Conservation (phyloP, 2,113 vertebrate genomes). For the Tachycineta bicolor region DNA sequence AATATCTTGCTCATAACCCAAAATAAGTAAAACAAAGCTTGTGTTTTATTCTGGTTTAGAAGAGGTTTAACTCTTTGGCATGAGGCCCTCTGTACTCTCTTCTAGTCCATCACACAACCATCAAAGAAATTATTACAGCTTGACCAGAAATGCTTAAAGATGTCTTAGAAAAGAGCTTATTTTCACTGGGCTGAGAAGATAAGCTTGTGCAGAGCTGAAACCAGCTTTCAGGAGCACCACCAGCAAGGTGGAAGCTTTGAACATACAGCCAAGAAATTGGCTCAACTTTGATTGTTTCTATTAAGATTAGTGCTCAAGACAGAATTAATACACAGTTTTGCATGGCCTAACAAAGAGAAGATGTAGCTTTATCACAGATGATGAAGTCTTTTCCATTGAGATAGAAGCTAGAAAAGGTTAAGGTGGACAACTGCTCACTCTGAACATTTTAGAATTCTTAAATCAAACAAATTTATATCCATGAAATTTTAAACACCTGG, state of each 20-base stretch:
- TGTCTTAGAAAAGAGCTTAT: background rate
- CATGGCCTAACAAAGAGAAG: background rate
- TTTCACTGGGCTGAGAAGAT: background rate
- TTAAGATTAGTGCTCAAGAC: background rate
- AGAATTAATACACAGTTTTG: background rate
- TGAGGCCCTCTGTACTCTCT: background rate
- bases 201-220: background rate
- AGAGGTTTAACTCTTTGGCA: background rate
- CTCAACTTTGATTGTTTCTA: background rate
- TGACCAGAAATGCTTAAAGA: background rate
- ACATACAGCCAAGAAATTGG: background rate
- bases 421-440: background rate
- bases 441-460: background rate
- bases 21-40: background rate
- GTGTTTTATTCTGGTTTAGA: background rate
- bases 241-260: background rate
- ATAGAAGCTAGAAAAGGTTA: background rate
- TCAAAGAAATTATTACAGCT: background rate
- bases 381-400: background rate
- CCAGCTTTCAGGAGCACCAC: background rate
- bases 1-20: background rate
- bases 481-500: background rate
- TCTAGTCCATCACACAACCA: background rate
- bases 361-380: background rate
- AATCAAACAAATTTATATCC: fast-evolving